These are phyloP conservation scores for Scyliorhinus canicula DNA, from an alignment of 2,797 vertebrate species.

Conservation along the genomic window DNA sequence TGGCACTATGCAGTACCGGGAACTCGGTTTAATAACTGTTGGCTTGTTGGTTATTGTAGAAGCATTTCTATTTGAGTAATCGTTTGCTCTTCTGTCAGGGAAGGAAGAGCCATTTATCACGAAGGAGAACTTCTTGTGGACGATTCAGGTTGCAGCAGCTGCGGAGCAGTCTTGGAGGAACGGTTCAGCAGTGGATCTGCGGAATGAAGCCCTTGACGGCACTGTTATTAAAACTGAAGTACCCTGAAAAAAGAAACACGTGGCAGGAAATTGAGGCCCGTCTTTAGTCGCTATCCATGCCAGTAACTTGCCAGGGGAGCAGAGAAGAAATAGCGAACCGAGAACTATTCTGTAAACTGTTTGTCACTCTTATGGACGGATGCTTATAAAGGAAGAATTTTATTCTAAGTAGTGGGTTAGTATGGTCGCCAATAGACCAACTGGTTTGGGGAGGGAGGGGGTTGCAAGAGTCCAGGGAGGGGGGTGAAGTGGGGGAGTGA, in stretches of 20 bases:
- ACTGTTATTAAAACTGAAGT: conserved; percentile 45
- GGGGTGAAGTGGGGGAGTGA: neutral
- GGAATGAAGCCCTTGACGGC: fast-evolving
- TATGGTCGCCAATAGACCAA: neutral
- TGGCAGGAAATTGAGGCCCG: neutral
- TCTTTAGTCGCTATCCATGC: fast-evolving
- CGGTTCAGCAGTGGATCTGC: conserved; percentile 38
- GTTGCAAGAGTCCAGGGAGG: neutral
- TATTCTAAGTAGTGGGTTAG: conserved; percentile 24
- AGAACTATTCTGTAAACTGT: neutral
- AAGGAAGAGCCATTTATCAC: conserved; percentile 45
- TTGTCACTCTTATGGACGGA: neutral
- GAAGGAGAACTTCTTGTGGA: conserved; percentile 50
- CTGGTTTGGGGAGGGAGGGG: neutral
- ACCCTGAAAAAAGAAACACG: conserved; percentile 33
- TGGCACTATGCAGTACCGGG: neutral
- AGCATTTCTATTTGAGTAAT: neutral
- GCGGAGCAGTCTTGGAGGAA: conserved; percentile 49
- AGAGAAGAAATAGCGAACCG: neutral
- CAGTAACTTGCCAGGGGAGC: neutral
- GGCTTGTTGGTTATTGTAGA: neutral
- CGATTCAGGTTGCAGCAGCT: conserved; percentile 41
- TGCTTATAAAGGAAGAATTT: neutral
- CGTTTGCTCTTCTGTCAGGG: conserved; percentile 44
- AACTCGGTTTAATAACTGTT: neutral